A percentile compares a stretch with the other conserved stretches of the same genome.
These are phyloP conservation scores for Sphyrna mokarran DNA, from an alignment of 2,113 vertebrate species.

Conservation along the genomic window DNA sequence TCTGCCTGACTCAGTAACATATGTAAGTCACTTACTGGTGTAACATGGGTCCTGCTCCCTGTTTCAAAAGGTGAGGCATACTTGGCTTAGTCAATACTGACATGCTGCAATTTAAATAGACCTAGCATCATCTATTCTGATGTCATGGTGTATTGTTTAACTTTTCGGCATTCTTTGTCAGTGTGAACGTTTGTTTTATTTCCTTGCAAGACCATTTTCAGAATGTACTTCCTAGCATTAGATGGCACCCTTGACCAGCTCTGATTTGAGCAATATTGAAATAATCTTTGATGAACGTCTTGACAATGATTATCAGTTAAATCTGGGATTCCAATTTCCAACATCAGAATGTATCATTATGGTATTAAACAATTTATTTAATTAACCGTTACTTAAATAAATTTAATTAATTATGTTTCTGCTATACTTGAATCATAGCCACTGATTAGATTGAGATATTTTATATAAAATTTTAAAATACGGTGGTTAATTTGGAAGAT, in stretches of 20 bases:
- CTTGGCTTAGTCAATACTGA: neutral
- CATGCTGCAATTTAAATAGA: neutral
- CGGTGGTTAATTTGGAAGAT: neutral
- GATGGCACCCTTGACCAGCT: neutral
- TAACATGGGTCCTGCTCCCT: neutral
- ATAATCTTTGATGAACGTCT: neutral
- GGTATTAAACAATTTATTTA: neutral
- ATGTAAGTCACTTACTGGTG: neutral
- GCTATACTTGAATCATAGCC: neutral
- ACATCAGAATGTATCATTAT: neutral
- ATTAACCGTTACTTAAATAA: neutral
- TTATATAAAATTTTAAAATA: neutral
- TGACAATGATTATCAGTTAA: neutral
- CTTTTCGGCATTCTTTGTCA: neutral
- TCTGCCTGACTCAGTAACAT: neutral
- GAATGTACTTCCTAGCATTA: neutral
- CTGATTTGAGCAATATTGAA: neutral
- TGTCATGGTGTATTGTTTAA: neutral
- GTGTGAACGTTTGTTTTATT: neutral
- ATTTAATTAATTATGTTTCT: neutral
- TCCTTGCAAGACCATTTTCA: neutral
- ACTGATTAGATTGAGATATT: neutral
- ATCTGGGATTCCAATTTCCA: neutral
- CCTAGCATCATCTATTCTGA: neutral
- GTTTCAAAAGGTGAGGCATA: neutral